Evolutionary conservation across 1,140 invertebrate genomes (phyloP).

Genomic region (Drosophila bocki): DNA sequence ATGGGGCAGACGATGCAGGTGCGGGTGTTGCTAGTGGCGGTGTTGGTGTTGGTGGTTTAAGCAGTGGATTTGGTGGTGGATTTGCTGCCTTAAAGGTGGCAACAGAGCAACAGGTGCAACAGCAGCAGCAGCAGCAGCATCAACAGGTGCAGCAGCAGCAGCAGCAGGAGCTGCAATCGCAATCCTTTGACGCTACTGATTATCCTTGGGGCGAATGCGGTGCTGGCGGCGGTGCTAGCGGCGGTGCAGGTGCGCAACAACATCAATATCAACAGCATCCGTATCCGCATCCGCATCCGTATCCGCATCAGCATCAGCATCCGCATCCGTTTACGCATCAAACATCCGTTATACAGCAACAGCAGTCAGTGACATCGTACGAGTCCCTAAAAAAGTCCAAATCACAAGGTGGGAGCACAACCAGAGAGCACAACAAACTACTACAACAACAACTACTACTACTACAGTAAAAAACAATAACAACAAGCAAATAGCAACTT

Average conservation of each 20-base stretch:
- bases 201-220: slow-evolving; percentile 30
- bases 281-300: slow-evolving; percentile 52
- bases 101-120: slow-evolving; percentile 44
- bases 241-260: slow-evolving; percentile 73
- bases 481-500: slow-evolving; percentile 34
- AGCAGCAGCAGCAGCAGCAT: slow-evolving; percentile 50
- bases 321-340: slow-evolving; percentile 69
- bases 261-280: slow-evolving; percentile 57
- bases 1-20: slow-evolving; percentile 81
- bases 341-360: slow-evolving; percentile 78
- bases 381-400: slow-evolving; percentile 88
- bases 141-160: slow-evolving; percentile 13
- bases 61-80: slow-evolving; percentile 67
- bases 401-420: slow-evolving; percentile 93
- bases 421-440: slow-evolving; percentile 60
- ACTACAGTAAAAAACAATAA: slow-evolving; percentile 40
- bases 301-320: slow-evolving; percentile 58
- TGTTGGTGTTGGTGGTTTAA: slow-evolving; percentile 78
- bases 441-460: slow-evolving; percentile 25
- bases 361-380: slow-evolving; percentile 79
- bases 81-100: slow-evolving; percentile 53
- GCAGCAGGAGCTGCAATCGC: slow-evolving; percentile 12
- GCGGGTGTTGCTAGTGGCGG: slow-evolving; percentile 81
- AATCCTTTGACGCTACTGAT: slow-evolving; percentile 55
- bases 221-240: slow-evolving; percentile 34